Percentiles rank a stretch among this genome's conserved stretches.
phyloP scores from a whole-genome alignment of 2,888 invertebrate species.

The Diaprepes abbreviatus region DNA sequence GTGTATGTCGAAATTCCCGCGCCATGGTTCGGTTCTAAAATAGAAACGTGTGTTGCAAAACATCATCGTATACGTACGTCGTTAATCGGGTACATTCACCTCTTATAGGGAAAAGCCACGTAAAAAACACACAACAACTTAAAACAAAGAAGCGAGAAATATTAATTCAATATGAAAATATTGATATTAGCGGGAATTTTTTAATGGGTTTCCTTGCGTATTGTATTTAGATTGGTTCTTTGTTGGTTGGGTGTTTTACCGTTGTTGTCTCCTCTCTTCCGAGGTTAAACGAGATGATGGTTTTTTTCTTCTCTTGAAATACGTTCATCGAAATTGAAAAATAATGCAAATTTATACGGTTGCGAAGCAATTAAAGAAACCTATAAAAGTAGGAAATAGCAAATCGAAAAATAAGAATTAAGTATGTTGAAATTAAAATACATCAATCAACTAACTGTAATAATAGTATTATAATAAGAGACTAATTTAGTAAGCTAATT shows the following conservation, averaged over 20 bases:
- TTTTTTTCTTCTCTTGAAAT: too few relatives aligned
- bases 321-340: too few relatives aligned
- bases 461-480: too few relatives aligned
- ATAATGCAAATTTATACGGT: too few relatives aligned
- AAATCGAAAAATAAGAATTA: too few relatives aligned
- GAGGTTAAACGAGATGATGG: too few relatives aligned
- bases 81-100: constrained; percentile 22
- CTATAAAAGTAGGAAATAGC: too few relatives aligned
- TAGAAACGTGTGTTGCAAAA: constrained; percentile 21
- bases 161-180: constrained; percentile 1
- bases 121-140: constrained; percentile 26
- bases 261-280: too few relatives aligned
- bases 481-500: too few relatives aligned
- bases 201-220: neutral
- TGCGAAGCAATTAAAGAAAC: too few relatives aligned
- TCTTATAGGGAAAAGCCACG: constrained; percentile 1
- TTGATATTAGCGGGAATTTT: constrained; percentile 1
- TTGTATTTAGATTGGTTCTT: constrained; percentile 8
- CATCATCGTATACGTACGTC: constrained; percentile 1
- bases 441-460: too few relatives aligned
- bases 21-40: constrained; percentile 14
- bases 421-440: too few relatives aligned
- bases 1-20: constrained; percentile 4
- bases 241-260: constrained; percentile 1
- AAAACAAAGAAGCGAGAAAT: constrained; percentile 13